Base-by-base conservation (phyloP, 2,888 invertebrate species). In the Microdon myrmicae region DNA sequence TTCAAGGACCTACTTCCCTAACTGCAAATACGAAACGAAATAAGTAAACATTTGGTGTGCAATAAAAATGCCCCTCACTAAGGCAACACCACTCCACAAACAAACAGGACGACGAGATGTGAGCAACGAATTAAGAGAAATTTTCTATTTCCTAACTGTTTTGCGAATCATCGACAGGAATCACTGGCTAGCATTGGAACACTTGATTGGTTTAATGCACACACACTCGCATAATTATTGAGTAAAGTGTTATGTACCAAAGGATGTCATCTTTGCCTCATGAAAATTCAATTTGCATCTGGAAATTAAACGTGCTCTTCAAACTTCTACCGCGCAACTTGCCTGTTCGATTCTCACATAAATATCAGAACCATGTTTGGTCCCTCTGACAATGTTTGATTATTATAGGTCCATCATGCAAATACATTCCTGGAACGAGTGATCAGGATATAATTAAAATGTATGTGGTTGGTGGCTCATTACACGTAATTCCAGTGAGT, bases 71-170 rank as follows among this genome's bases (percentile, higher is more conserved):
- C 31, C 19, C 13, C n/a, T n/a, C n/a, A n/a, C n/a, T n/a, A n/a
- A n/a, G 31, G 10, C 7, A 2, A 34, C 9, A 7, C 13, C 2
- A 4, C 34, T 6, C 7, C 3, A 12, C 19, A n/a, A n/a, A 13
- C 8, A 20, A 9, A 28, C 6, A 7, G 29, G 17, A 37, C 28
- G 23, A 37, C 16, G 19, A 6, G 9, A 16, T 17, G 4, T 32
- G 10, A 10, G 41, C 28, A 13, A 9, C 37, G 45, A 31, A 8
- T 26, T 8, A 20, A 10, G 17, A 13, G 37, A 48, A 47, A 54
- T 37, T 38, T 55, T 25, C 43, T 48, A 60, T 60, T 60, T 60
- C 55, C 38, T 38, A 48, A 37, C 48, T 38, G 38, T 41, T 37
- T 45, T 41, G n/a, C 25, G 39, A 17, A 10, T 6, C 19, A 25